Conservation (phyloP, 2,888 invertebrate species). For the Eutolmus rufibarbis region DNA sequence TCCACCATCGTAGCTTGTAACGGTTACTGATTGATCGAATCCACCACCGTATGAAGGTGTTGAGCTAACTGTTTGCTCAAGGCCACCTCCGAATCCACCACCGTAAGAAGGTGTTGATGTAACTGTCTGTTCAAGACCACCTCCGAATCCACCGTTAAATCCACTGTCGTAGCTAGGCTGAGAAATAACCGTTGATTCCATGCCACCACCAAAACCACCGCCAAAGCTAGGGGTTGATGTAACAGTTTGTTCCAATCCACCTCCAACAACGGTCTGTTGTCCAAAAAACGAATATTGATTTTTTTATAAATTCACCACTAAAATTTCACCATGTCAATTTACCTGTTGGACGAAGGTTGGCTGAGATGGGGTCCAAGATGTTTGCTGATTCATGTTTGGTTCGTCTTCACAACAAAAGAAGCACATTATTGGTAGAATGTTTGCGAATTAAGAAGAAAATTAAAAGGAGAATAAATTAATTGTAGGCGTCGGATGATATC, state of each 20-base stretch:
- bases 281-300: not conserved
- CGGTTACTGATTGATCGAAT: not conserved
- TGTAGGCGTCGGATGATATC: not conserved
- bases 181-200: conserved; percentile 5
- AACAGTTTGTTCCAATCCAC: conserved; percentile 7
- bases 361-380: not conserved
- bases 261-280: conserved; percentile 1
- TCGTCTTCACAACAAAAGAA: not conserved
- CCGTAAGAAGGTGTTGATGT: not conserved
- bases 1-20: not conserved
- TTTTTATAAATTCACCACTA: not conserved
- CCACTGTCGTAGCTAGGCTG: conserved; percentile 3
- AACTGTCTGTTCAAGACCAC: not conserved
- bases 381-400: not conserved
- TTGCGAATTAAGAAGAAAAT: not conserved
- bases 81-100: not conserved
- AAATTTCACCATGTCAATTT: not conserved
- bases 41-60: not conserved
- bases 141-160: not conserved
- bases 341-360: conserved; percentile 3
- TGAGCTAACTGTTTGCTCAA: not conserved
- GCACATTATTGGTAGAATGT: not conserved
- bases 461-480: not conserved
- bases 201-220: not conserved
- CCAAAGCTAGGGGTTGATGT: not conserved